These are phyloP conservation scores for Engystomops pustulosus DNA, from an alignment of 2,113 vertebrate genomes.

Conservation along the genomic window DNA sequence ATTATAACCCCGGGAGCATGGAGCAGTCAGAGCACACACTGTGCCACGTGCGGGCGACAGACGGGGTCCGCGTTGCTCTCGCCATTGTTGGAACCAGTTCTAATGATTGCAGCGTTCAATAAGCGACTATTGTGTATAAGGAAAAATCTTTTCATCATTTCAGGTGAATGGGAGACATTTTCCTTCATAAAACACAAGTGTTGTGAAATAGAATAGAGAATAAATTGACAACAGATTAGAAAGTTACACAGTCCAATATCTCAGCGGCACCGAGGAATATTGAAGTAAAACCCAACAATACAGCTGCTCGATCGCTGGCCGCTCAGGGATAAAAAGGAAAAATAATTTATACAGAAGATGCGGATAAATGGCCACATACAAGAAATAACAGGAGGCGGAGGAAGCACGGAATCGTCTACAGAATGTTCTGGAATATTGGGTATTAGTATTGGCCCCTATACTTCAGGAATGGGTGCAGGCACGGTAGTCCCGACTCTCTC, in stretches of 20 bases:
- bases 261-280: neutral
- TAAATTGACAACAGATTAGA: constrained; percentile 37
- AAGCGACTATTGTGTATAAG: neutral
- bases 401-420: neutral
- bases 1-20: constrained; percentile 7
- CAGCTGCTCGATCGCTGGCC: neutral
- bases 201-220: constrained; percentile 3
- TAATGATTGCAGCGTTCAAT: constrained; percentile 6
- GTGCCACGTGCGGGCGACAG: neutral
- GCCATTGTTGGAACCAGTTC: neutral
- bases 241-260: constrained; percentile 6
- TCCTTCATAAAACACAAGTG: neutral
- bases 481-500: too few relatives aligned
- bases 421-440: neutral
- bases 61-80: neutral
- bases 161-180: neutral
- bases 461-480: too few relatives aligned
- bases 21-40: neutral
- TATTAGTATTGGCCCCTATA: too few relatives aligned
- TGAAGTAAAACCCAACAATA: neutral
- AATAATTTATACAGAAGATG: neutral
- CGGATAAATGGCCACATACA: neutral
- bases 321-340: neutral
- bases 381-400: neutral
- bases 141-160: constrained; percentile 29